These are phyloP conservation scores for Saimiri boliviensis DNA, from an alignment of 2,113 vertebrate species.

Conservation along the genomic window DNA sequence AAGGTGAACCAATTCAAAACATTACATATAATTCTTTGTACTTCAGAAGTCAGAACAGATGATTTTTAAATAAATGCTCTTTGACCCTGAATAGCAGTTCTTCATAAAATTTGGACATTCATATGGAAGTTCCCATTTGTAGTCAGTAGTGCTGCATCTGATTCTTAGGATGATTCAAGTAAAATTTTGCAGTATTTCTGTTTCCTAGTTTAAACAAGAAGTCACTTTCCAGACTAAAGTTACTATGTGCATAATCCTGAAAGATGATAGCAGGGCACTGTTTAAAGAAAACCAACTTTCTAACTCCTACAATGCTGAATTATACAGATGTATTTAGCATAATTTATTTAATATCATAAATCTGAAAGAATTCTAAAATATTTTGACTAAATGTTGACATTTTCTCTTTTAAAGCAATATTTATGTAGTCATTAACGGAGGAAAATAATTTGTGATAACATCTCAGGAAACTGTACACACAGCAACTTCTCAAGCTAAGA, in stretches of 20 bases:
- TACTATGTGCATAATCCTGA: conserved; percentile 23
- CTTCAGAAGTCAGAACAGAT: not conserved
- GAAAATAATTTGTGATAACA: conserved; percentile 78
- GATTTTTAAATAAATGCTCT: conserved; percentile 17
- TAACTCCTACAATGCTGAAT: not conserved
- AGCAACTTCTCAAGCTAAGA: conserved; percentile 83
- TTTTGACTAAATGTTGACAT: conserved; percentile 58
- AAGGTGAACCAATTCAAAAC: not conserved
- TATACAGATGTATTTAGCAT: conserved; percentile 32
- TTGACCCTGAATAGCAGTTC: not conserved
- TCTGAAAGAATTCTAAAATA: conserved; percentile 62
- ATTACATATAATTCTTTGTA: not conserved
- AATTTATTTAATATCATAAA: conserved; percentile 33
- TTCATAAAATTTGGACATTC: conserved; percentile 7
- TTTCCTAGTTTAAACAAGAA: conserved; percentile 50
- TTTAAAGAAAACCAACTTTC: not conserved
- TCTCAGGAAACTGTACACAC: conserved; percentile 80
- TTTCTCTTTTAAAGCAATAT: conserved; percentile 57
- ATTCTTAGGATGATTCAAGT: conserved; percentile 11
- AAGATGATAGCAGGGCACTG: conserved; percentile 4
- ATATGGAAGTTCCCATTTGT: not conserved
- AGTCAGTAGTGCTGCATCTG: not conserved
- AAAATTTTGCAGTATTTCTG: conserved; percentile 1
- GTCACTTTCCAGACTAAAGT: conserved; percentile 27
- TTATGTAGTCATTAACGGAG: conserved; percentile 44